Evolutionary conservation across 2,113 vertebrate species (phyloP), one percentile per base, ranked within the genome.

Genomic region (Pagrus major): DNA sequence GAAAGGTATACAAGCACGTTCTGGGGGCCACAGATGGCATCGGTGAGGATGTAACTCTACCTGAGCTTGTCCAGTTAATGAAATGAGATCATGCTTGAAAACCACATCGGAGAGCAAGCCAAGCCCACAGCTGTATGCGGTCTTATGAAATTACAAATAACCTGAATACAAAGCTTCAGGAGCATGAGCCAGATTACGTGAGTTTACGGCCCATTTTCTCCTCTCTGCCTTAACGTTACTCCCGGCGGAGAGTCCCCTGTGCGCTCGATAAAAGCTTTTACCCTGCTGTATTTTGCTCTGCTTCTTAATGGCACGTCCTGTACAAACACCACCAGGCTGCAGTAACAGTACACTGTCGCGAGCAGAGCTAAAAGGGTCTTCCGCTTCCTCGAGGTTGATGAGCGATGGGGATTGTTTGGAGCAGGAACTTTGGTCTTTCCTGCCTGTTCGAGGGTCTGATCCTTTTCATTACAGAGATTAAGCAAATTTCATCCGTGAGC

Each of bases 51-150:
- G 90, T 88, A 93, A 92, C 89, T 85, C 85, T 81, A 91, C 89
- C 86, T 85, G 76, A 71, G 85, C 81, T 66, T 60, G 78, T 88
- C 64, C 81, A 71, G 59, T 86, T 86, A 88, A 89, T 89, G 83
- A 89, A 91, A 92, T 83, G 63, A 90, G 89, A 91, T 84, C 81
- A 86, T 83, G 83, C 86, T 88, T 39, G 15, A 73, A 76, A 82
- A 86, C 81, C 79, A 75, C 84, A 87, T 80, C 84, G n/a, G n/a
- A 86, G 84, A 61, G 76, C 59, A 44, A 55, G 83, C 72, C 84
- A 27, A 75, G 75, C 83, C 71, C 69, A 78, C 69, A 27, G 85
- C 65, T 77, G 74, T 47, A 66, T 11, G 68, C 29, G 5, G 59
- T 68, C 63, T 72, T 85, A 78, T 84, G 72, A 76, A 83, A 86